Base-by-base conservation (phyloP, 2,888 invertebrate genomes). In the Herminia tarsipennalis region DNA sequence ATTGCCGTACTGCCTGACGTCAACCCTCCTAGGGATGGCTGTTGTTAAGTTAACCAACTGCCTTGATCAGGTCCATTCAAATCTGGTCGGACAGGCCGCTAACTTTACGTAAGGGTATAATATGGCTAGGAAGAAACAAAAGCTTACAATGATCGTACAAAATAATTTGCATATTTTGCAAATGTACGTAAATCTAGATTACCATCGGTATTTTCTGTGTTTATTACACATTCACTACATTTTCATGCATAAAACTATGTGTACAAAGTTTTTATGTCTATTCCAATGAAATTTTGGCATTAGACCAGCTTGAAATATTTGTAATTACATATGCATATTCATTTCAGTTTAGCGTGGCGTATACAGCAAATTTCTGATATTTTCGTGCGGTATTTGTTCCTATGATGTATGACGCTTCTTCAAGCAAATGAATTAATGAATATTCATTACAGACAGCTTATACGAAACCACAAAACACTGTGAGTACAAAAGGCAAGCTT, bases 371-470 rank as follows among this genome's bases (percentile, higher is more conserved):
- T 66, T 71, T 69, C 53, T 62, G 51, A 72, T 74, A 76, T 72
- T 73, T 75, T 73, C 63, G 42, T 47, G 35, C 64, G 49, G 67
- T 70, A 73, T 78, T 35, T 79, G 66, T 78, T 67, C 66, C 56
- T 70, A 67, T 83, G 79, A 86, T 84, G 76, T 84, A 83, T 84
- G 76, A 72, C 74, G 80, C 84, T 82, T 84, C 84, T 84, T 81
- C 75, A 77, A 79, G 81, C 73, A 83, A 85, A 84, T 81, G 70
- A 81, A 78, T 69, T 81, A 73, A 83, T 85, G 82, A 85, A 86
- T 86, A 86, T 86, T 83, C 80, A 86, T 84, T 71, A 72, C 69
- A 69, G 70, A 76, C 76, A 80, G 79, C 52, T 58, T 74, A 78
- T 70, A 76, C 55, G 62, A 66, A 70, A 76, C n/a, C n/a, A n/a